Evolutionary conservation across 1,140 invertebrate species (phyloP), one percentile per base, ranked within the genome.

Genomic region (Drosophila arawakana): DNA sequence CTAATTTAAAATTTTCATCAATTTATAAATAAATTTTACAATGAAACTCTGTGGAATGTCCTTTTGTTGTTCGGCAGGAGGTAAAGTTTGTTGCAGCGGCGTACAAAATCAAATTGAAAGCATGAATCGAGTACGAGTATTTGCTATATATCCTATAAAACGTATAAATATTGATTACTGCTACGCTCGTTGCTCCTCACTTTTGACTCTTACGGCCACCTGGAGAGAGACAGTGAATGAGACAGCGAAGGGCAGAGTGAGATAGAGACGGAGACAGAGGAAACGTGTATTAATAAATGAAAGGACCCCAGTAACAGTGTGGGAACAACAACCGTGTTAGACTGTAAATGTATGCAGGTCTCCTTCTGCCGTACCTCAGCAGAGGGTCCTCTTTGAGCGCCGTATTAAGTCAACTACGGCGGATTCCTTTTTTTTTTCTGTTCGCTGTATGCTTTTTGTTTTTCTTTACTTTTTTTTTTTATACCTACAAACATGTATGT

Each of bases 221-320:
- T 21, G 25, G 6, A 30, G 25, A 30, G 25, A 30, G 25, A 30
- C 25, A 30, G 25, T 5, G 25, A 30, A 0, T 0, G 25, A 30
- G 25, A 4, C 25, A 25, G 25, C 2, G 25, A 30, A 21, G 18
- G 25, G 3, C 2, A 30, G 25, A 30, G 25, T 5, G 25, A 30
- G 25, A 30, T 6, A 30, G 25, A 30, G 46, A 34, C 13, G 25
- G 55, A 7, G 46, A 30, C 25, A 5, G 25, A 30, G 52, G 9
- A 47, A 58, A 58, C 46, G 44, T 44, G 39, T 52, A 62, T 75
- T 62, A 71, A 70, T 75, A 75, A 75, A 75, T 75, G 49, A 71
- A 71, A 43, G 41, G 15, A 52, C 21, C 21, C 49, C 44, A 39
- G 49, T 3, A 18, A 34, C 49, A 62, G 37, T 18, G 55, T 2